These are phyloP conservation scores for Proterorhinus semilunaris DNA, from an alignment of 2,113 vertebrate genomes.

Conservation along the genomic window DNA sequence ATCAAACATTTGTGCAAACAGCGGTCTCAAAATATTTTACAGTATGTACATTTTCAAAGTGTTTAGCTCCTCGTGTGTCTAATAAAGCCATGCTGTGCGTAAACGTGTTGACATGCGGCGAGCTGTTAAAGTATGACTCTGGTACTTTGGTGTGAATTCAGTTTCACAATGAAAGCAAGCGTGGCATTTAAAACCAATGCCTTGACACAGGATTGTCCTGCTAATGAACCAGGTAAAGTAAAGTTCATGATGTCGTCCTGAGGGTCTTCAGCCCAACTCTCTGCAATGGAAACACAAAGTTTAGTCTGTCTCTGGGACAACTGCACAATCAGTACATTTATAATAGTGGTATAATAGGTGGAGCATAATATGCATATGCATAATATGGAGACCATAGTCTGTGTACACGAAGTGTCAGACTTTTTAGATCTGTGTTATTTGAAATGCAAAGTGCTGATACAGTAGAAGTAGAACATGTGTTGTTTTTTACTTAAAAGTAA, in stretches of 20 bases:
- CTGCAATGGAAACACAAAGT: constrained; percentile 51
- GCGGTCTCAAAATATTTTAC: constrained; percentile 48
- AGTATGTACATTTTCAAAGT: constrained; percentile 39
- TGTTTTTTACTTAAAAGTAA: too few species aligned
- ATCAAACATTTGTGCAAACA: constrained; percentile 34
- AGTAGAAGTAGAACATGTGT: too few species aligned
- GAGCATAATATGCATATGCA: too few species aligned
- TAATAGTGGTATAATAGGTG: not conserved
- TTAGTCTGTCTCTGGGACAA: constrained; percentile 3
- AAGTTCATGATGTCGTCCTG: not conserved
- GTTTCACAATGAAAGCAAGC: constrained; percentile 16
- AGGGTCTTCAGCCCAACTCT: constrained; percentile 17
- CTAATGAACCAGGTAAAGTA: constrained; percentile 20
- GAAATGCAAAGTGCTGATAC: too few species aligned
- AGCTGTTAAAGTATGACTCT: constrained; percentile 9
- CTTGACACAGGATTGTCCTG: constrained; percentile 54
- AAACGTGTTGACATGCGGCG: constrained; percentile 48
- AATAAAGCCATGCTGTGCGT: constrained; percentile 46
- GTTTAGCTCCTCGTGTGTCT: not conserved
- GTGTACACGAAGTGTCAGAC: too few species aligned
- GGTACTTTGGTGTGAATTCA: constrained; percentile 25
- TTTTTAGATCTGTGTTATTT: too few species aligned
- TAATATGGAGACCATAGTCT: too few species aligned
- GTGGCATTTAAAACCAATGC: constrained; percentile 8
- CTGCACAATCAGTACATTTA: not conserved